Base-by-base conservation (phyloP, 1,140 invertebrate genomes). In the Leptinotarsa texana region DNA sequence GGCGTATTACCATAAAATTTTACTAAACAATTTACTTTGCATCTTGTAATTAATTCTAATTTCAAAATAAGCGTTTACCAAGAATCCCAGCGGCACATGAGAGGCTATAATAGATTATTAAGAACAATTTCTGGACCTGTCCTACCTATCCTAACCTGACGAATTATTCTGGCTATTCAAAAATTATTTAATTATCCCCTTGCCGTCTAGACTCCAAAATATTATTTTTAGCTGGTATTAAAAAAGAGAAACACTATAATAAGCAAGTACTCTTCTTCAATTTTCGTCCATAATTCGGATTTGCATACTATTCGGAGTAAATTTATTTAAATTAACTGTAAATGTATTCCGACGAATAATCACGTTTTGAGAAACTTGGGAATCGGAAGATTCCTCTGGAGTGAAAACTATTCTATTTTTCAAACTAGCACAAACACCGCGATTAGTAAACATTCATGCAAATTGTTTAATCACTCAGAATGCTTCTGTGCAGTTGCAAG, bases 231-330 rank as follows among this genome's bases (percentile, higher is more conserved):
- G 51, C 51, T 57, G 15, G 15, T 57, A 57, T 15, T 57, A 57
- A 57, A 57, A 17, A 57, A 57, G 15, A 15, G 51, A 57, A 57
- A 17, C 15, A 57, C n/a, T 57, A 57, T 57, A 57, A 57, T 57
- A 57, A 57, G 51, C 51, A 57, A 57, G 51, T 57, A 57, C 51
- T 57, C 51, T 57, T 57, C 51, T 57, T 57, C 51, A 57, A 57
- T 57, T 57, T 57, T 8, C 51, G 51, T 18, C n/a, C 51, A 57
- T 57, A 57, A 57, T 57, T 57, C 15, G 51, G 51, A 57, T 57
- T 57, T 57, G 51, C 51, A 57, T 57, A 57, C 4, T 18, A 57
- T 57, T 57, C 51, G 17, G 15, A 17, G 13, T 57, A 57, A 57
- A 57, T 57, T 57, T n/a, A 57, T 57, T 57, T 57, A 57, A 57